A percentile compares a stretch with the other conserved stretches of the same genome.
Conservation (phyloP, 2,113 vertebrate species). For the Callipepla californica region DNA sequence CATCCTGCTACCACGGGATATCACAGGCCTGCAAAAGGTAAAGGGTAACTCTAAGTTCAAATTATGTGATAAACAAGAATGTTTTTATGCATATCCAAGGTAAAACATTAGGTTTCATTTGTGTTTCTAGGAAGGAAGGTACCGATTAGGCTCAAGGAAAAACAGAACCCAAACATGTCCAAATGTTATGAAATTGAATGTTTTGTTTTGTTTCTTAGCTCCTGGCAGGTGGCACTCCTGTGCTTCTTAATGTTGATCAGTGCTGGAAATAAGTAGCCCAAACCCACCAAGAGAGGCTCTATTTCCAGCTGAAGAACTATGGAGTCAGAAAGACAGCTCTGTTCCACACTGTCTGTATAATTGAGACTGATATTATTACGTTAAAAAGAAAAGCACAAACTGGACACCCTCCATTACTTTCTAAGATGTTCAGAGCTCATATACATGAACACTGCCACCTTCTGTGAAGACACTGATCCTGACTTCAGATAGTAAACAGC, state of each 20-base stretch:
- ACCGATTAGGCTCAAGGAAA: background rate
- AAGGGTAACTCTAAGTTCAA: background rate
- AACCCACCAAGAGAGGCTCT: accelerated
- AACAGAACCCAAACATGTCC: background rate
- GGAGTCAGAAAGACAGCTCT: background rate
- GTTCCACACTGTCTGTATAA: background rate
- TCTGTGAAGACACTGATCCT: background rate
- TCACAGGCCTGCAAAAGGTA: constrained; percentile 81
- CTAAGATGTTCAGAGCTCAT: background rate
- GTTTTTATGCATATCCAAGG: background rate
- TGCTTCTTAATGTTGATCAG: background rate
- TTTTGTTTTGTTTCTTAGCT: background rate
- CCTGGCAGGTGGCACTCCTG: background rate
- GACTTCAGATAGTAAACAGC: background rate
- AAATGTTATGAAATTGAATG: background rate
- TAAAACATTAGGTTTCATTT: background rate
- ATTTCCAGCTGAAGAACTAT: background rate
- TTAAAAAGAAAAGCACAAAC: background rate
- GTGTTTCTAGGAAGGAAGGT: background rate
- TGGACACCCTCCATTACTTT: background rate
- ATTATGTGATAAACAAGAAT: background rate
- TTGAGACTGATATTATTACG: background rate
- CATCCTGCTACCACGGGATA: constrained; percentile 81
- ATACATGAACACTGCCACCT: background rate
- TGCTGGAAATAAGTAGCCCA: background rate